phyloP scores from a whole-genome alignment of 2,797 vertebrate genomes.

The Rhynchotus rufescens region DNA sequence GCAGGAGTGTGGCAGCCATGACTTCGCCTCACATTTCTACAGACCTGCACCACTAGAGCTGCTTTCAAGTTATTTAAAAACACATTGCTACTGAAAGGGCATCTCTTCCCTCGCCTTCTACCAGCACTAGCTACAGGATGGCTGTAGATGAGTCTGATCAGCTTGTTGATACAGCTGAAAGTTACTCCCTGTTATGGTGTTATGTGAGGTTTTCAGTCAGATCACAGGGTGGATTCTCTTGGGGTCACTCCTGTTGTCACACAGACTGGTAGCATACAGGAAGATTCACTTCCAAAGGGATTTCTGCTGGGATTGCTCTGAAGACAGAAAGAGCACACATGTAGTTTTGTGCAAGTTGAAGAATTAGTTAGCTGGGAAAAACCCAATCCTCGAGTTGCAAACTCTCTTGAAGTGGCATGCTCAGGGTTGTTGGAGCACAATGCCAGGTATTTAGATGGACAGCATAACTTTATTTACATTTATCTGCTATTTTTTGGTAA shows the following conservation, averaged over 20 bases:
- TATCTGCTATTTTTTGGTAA: not conserved
- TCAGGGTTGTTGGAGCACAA: not conserved
- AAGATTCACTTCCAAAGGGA: not conserved
- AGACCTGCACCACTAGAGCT: not conserved
- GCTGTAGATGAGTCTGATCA: not conserved
- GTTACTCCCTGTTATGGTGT: not conserved
- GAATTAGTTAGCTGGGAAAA: slow-evolving; percentile 31
- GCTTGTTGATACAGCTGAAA: not conserved
- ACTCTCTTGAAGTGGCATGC: not conserved
- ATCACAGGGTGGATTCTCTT: not conserved
- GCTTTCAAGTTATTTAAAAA: not conserved
- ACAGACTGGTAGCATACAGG: not conserved
- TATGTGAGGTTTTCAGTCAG: not conserved
- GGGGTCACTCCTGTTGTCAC: not conserved
- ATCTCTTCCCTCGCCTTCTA: not conserved
- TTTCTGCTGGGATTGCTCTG: not conserved
- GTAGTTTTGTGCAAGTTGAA: slow-evolving; percentile 36
- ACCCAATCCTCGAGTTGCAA: not conserved
- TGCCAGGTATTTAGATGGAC: not conserved
- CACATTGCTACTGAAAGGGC: not conserved
- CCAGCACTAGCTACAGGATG: not conserved
- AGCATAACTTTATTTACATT: not conserved
- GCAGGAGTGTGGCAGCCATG: not conserved
- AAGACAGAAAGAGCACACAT: not conserved
- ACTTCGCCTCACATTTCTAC: not conserved